phyloP scores from a whole-genome alignment of 1,140 invertebrate genomes.

The Drosophila bipectinata region DNA sequence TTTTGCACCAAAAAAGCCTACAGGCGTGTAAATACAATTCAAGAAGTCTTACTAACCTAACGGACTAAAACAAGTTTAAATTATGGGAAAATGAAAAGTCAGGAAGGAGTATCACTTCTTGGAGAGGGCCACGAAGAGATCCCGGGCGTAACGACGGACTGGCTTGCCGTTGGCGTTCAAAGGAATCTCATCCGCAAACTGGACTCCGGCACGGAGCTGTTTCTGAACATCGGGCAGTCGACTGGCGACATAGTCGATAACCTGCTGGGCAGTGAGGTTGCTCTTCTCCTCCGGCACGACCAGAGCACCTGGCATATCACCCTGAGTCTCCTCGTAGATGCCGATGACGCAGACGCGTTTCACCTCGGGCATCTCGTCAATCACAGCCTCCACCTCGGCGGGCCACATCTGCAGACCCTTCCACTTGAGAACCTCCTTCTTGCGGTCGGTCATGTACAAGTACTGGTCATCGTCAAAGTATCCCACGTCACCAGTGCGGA shows the following conservation, averaged over 20 bases:
- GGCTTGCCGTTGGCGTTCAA: constrained; percentile 88
- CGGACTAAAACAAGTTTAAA: constrained; percentile 11
- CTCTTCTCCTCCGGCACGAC: constrained; percentile 36
- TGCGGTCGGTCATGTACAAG: constrained; percentile 88
- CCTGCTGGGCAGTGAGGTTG: constrained; percentile 45
- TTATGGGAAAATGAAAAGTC: constrained; percentile 1
- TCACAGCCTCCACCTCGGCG: constrained; percentile 61
- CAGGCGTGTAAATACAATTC: background rate
- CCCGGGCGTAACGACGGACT: constrained; percentile 84
- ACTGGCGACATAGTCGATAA: constrained; percentile 57
- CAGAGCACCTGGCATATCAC: constrained; percentile 59
- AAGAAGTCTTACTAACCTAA: constrained; percentile 21
- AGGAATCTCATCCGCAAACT: constrained; percentile 86
- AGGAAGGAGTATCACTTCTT: constrained; percentile 15
- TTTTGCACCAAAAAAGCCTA: background rate
- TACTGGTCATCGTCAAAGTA: constrained; percentile 88
- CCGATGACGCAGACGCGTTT: constrained; percentile 68
- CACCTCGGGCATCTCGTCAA: constrained; percentile 51
- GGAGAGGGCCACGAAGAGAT: constrained; percentile 59
- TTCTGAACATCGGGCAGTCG: constrained; percentile 83
- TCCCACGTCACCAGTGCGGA: constrained; percentile 89
- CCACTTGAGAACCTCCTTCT: constrained; percentile 92
- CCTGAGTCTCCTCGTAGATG: constrained; percentile 43
- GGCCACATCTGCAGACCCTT: constrained; percentile 76
- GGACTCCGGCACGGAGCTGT: constrained; percentile 86